Conservation (phyloP, 2,113 vertebrate genomes). For the Tupaia chinensis region DNA sequence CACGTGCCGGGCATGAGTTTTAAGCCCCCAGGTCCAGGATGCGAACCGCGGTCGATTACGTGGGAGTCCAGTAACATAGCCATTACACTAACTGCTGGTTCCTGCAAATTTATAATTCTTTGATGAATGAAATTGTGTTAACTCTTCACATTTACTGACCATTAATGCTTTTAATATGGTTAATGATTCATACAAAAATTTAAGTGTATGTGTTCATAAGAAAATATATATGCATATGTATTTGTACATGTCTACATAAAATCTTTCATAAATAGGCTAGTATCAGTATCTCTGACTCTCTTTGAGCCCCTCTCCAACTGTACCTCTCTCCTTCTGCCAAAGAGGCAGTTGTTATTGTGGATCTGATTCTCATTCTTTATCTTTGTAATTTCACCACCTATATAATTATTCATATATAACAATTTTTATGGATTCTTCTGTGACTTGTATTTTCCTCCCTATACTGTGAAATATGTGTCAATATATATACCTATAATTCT, state of each 20-base stretch:
- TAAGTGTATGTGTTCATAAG: background rate
- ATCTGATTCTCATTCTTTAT: background rate
- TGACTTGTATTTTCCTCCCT: background rate
- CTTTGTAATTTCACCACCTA: constrained; percentile 17
- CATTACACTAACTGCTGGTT: no score
- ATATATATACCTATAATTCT: background rate
- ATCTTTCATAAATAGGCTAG: background rate
- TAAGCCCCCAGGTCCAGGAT: no score
- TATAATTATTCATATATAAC: background rate
- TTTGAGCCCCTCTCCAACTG: background rate
- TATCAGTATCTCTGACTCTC: background rate
- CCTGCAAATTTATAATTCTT: constrained; percentile 8
- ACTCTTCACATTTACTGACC: background rate
- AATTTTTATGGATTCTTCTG: constrained; percentile 21
- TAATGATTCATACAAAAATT: background rate
- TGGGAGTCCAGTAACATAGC: no score
- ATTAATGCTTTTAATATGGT: background rate
- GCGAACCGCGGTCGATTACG: no score
- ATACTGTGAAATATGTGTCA: background rate
- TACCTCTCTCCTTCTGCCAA: background rate
- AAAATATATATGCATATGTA: no score
- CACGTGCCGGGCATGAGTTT: no score
- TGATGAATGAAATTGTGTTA: constrained; percentile 1
- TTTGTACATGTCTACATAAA: no score
- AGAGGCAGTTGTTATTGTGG: background rate